Percentiles rank a stretch among this genome's conserved stretches.
Evolutionary conservation across 2,797 vertebrate genomes (phyloP).

Genomic region (Hozukius guyotensis): DNA sequence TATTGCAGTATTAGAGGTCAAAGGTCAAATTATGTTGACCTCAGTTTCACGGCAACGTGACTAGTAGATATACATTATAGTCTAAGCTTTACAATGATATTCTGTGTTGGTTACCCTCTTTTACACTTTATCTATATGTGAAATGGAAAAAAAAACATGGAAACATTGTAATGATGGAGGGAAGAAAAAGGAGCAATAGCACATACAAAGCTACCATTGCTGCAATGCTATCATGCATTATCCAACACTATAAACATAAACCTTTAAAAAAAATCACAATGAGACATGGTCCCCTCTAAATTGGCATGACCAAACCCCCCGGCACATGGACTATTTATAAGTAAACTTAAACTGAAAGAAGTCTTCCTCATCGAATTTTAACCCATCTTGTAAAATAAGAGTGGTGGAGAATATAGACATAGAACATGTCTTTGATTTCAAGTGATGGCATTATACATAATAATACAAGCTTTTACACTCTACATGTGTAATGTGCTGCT

Average conservation of each 20-base stretch:
- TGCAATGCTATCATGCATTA: not conserved
- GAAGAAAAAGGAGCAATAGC: not conserved
- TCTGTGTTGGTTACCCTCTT: too few relatives aligned
- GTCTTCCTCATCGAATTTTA: not conserved
- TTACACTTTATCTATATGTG: not conserved
- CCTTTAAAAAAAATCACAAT: not conserved
- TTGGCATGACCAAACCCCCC: not conserved
- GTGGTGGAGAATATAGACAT: not conserved
- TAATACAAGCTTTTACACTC: not conserved
- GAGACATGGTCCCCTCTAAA: not conserved
- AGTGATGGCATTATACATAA: not conserved
- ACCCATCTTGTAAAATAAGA: not conserved
- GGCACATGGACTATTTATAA: not conserved
- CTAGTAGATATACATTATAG: not conserved
- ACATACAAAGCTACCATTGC: not conserved
- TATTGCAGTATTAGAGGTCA: not conserved
- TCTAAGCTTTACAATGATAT: too few relatives aligned
- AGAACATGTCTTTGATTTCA: not conserved
- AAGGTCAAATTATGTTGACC: not conserved
- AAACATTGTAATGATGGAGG: not conserved
- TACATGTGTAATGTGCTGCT: not conserved
- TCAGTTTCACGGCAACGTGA: too few relatives aligned
- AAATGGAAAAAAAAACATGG: not conserved
- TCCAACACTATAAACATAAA: not conserved
- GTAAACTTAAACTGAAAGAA: not conserved